These are phyloP conservation scores for Drosophila suboccidentalis DNA, from an alignment of 2,888 invertebrate genomes.

Conservation along the genomic window DNA sequence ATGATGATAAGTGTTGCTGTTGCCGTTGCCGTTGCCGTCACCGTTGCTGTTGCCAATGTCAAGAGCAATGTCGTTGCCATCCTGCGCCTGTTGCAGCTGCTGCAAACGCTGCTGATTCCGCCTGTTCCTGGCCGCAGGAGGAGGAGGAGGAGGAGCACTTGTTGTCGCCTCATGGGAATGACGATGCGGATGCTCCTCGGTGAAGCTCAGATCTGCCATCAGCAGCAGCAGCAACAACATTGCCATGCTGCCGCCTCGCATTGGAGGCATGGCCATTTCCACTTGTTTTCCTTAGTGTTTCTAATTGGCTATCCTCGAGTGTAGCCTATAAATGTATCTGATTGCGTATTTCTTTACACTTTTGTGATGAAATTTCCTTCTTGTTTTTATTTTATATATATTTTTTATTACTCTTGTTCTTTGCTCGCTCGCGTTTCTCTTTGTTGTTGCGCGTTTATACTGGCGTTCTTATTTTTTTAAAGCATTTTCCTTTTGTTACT, in stretches of 20 bases:
- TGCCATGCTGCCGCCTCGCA: conserved; percentile 23
- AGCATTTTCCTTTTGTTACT: conserved; percentile 50
- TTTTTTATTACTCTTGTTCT: conserved; percentile 22
- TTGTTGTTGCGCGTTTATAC: conserved; percentile 46
- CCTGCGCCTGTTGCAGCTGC: conserved; percentile 42
- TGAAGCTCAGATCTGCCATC: conserved; percentile 36
- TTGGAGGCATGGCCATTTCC: conserved; percentile 28
- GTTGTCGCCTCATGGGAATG: conserved; percentile 42
- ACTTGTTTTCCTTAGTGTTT: background rate
- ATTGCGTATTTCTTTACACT: conserved; percentile 18
- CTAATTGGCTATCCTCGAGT: conserved; percentile 21
- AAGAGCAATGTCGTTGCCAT: conserved; percentile 35
- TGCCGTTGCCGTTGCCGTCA: conserved; percentile 25
- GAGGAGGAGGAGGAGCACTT: conserved; percentile 30
- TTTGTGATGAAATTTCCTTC: conserved; percentile 30
- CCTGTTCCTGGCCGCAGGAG: background rate
- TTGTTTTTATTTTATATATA: conserved; percentile 16
- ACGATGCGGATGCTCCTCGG: conserved; percentile 45
- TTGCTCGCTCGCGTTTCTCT: conserved; percentile 5
- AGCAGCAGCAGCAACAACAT: conserved; percentile 48
- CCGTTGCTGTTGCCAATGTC: conserved; percentile 36
- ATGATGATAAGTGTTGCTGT: conserved; percentile 33
- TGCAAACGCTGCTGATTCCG: conserved; percentile 46
- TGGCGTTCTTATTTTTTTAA: conserved; percentile 35
- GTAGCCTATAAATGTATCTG: conserved; percentile 14